Evolutionary conservation across 1,140 invertebrate species (phyloP), one percentile per base, ranked within the genome.

Genomic region (Apolygus lucorum): DNA sequence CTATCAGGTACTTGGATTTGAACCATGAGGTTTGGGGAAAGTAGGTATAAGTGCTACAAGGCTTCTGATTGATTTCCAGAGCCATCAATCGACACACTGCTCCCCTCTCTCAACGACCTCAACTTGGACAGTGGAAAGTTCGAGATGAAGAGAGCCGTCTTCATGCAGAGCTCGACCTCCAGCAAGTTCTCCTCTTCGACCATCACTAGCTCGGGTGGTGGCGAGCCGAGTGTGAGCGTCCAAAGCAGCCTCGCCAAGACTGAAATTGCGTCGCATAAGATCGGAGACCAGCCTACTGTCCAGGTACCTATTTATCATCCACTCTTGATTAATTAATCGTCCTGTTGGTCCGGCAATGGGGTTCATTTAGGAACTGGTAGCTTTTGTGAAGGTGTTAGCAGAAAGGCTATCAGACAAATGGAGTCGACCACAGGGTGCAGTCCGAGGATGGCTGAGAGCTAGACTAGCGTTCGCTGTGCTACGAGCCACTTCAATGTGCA

Each of bases 81-180:
- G 52, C 63, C 65, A n/a, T 28, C 65, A 22, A 54, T 73, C 21
- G 70, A 72, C 49, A 28, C 54, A n/a, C 34, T 73, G 1, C 63
- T 72, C 1, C 63, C 67, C 8, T 70, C 72, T 17, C 59, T 70
- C 25, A 67, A 72, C 27, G 49, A 70, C 22, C 63, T 71, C 59
- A 73, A 68, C 62, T 52, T 69, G 62, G 70, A 62, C 14, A n/a
- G 27, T 8, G 64, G 59, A 21, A 78, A 77, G 2, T 79, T 80
- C 68, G 78, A 76, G 34, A 72, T 79, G 22, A 81, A 82, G 71
- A 75, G 77, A 21, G 77, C 81, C 68, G 76, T 81, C 1, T 74
- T 81, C 26, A 76, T 80, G 26, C 76, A 82, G 73, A 79, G 80
- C 2, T 77, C 77, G 8, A 76, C 76, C 17, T 73, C 74, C 13